Conservation (phyloP, 1,140 invertebrate genomes). For the Batillaria attramentaria region DNA sequence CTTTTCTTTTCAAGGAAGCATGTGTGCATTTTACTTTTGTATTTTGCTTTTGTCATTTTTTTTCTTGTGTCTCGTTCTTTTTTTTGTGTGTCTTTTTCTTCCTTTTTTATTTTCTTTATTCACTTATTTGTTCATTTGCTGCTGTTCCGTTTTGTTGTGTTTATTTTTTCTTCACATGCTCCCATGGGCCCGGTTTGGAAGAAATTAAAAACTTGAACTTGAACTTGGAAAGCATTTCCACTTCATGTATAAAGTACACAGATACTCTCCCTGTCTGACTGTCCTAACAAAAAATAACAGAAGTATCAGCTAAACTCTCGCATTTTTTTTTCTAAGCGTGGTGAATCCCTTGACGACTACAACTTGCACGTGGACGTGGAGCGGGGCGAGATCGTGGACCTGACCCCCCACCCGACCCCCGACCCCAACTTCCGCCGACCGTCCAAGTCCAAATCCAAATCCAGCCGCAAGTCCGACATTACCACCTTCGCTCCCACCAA, state of each 20-base stretch:
- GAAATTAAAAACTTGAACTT: background rate
- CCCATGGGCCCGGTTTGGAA: background rate
- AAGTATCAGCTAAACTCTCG: background rate
- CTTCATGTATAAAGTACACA: background rate
- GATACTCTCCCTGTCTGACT: background rate
- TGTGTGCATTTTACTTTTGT: too few relatives aligned
- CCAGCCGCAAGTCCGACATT: background rate
- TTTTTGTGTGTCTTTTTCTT: too few relatives aligned
- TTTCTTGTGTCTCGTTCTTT: too few relatives aligned
- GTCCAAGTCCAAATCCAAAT: background rate
- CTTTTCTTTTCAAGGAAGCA: too few relatives aligned
- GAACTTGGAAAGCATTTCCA: background rate
- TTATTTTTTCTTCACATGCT: too few relatives aligned
- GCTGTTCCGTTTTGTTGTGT: too few relatives aligned
- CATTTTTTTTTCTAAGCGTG: slow-evolving; percentile 23
- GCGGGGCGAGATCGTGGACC: slow-evolving; percentile 37
- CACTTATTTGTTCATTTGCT: too few relatives aligned
- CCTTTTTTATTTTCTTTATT: too few relatives aligned
- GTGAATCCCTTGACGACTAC: slow-evolving; percentile 37
- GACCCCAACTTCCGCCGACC: background rate
- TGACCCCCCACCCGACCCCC: slow-evolving; percentile 29
- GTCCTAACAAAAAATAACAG: background rate
- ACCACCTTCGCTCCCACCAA: background rate
- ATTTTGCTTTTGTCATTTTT: too few relatives aligned
- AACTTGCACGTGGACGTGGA: slow-evolving; percentile 40